Evolutionary conservation across 1,140 invertebrate genomes (phyloP).

Genomic region (Drosophila nannoptera): DNA sequence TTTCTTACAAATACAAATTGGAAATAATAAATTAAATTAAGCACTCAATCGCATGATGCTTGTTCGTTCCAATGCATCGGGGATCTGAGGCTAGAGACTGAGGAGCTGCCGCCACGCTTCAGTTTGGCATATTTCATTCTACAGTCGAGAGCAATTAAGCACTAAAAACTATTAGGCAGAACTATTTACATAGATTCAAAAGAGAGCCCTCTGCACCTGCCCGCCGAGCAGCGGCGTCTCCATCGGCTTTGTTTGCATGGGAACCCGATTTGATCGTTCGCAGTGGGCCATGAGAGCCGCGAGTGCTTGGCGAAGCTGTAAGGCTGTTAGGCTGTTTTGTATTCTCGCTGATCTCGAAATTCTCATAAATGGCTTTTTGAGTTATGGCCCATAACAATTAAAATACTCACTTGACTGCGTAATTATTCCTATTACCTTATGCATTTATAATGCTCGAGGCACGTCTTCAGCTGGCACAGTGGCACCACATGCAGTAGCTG

Average conservation of each 20-base stretch:
- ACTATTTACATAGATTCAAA: slow-evolving; percentile 16
- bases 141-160: slow-evolving; percentile 15
- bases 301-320: slow-evolving; percentile 9
- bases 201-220: not conserved
- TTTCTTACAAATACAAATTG: slow-evolving; percentile 30
- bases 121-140: slow-evolving; percentile 24
- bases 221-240: not conserved
- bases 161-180: not conserved
- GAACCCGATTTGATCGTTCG: slow-evolving; percentile 7
- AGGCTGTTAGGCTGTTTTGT: slow-evolving; percentile 13
- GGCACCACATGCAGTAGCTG: slow-evolving; percentile 7
- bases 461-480: slow-evolving; percentile 17
- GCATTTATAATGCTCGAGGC: slow-evolving; percentile 49
- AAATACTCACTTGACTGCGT: slow-evolving; percentile 40
- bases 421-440: slow-evolving; percentile 56
- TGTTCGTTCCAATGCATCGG: not conserved
- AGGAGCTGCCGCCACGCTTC: slow-evolving; percentile 24
- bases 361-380: slow-evolving; percentile 38
- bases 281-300: not conserved
- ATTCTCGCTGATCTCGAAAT: slow-evolving; percentile 32
- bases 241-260: slow-evolving; percentile 5
- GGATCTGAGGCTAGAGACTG: slow-evolving; percentile 22
- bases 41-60: slow-evolving; percentile 25
- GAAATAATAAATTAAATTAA: slow-evolving; percentile 35
- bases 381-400: slow-evolving; percentile 62